phyloP scores from a whole-genome alignment of 2,888 invertebrate genomes.

The Eupithecia dodoneata region DNA sequence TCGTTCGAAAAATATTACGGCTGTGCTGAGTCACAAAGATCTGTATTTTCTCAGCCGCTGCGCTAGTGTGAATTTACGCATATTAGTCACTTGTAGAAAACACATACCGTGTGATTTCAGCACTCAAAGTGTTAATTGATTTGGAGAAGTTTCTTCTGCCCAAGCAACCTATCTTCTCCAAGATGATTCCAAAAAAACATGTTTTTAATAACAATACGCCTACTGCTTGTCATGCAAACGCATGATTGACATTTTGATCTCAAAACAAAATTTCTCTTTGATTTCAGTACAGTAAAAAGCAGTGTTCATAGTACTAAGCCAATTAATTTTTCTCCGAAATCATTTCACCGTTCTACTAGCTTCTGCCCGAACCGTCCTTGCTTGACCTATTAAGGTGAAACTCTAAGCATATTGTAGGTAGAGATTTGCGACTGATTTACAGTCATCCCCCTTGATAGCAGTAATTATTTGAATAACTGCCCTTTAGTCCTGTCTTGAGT shows the following conservation, averaged over 20 bases:
- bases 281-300: background rate
- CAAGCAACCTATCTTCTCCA: background rate
- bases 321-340: slow-evolving; percentile 2
- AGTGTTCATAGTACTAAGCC: background rate
- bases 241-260: background rate
- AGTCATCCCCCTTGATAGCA: slow-evolving; percentile 33
- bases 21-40: too few relatives aligned
- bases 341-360: slow-evolving; percentile 6
- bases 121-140: too few relatives aligned
- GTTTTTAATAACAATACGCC: too few relatives aligned
- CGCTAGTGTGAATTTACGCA: too few relatives aligned
- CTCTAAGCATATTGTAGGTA: slow-evolving; percentile 33
- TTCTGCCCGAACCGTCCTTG: slow-evolving; percentile 28
- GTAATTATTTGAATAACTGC: slow-evolving; percentile 40
- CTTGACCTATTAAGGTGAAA: slow-evolving; percentile 38
- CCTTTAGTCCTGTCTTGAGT: slow-evolving; percentile 31
- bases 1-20: too few relatives aligned
- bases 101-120: too few relatives aligned
- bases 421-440: slow-evolving; percentile 36
- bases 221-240: background rate
- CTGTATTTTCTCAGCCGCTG: too few relatives aligned
- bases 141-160: background rate
- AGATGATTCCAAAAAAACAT: background rate
- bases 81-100: too few relatives aligned
- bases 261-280: background rate